Evolutionary conservation across 2,888 invertebrate genomes (phyloP), one percentile per base, ranked within the genome.

Genomic region (Ashinkailepas kermadecensis): DNA sequence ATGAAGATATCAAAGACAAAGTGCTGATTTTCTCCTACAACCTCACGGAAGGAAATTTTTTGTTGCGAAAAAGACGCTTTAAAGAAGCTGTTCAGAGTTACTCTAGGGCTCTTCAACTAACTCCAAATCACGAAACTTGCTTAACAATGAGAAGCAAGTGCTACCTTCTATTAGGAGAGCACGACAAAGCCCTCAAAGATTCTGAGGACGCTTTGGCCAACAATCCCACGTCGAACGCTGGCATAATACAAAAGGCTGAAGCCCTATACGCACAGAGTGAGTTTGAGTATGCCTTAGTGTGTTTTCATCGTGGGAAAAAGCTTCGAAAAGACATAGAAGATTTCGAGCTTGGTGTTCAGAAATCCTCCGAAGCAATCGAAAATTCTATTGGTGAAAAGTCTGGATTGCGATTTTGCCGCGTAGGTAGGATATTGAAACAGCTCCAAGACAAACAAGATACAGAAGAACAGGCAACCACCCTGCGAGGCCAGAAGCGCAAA

Each of bases 151-250:
- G 79, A 57, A 79, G 79, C 79, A 59, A 79, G 21, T 58, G 79
- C 23, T 58, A 59, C 57, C 58, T 79, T 23, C 79, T 79, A 2
- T 23, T 79, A 15, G 57, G 79, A 18, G 21, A 59, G 11, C 57
- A 79, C 18, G 58, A 79, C 8, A 59, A 79, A 58, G 79, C 79
- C n/a, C 79, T 79, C 13, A 25, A 79, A 23, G 79, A 79, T 18
- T 23, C 79, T 6, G 58, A 79, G 25, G 79, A n/a, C 25, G 79
- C 79, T 9, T 13, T 79, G 23, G 79, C 23, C 2, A 25, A 58
- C 11, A 59, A 79, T 18, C 57, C 57, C 13, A 59, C 57, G 13
- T 79, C 79, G 6, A 79, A 8, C 23, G 7, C 12, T 9, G 79
- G 58, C 9, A 23, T 79, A 4, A 23, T 23, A 23, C 79, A 58